Percentiles rank a stretch among this genome's conserved stretches.
Evolutionary conservation across 1,140 invertebrate genomes (phyloP).

Genomic region (Calliopsis andreniformis): DNA sequence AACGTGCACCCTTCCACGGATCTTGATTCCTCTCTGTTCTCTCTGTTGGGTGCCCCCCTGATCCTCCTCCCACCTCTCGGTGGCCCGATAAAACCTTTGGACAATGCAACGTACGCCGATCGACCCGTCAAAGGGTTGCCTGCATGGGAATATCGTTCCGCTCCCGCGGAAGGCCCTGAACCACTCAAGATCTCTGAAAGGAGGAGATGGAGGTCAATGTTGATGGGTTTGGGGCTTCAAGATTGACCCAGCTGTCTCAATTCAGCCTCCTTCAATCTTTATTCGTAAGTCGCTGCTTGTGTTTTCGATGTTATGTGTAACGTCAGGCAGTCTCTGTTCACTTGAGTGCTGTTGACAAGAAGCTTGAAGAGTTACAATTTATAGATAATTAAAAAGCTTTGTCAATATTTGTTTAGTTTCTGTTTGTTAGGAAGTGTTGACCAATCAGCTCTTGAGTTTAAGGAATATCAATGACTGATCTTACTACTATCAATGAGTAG

Average conservation of each 20-base stretch:
- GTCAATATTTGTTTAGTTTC: too few species aligned
- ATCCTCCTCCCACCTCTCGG: slow-evolving; percentile 1
- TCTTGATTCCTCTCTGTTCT: slow-evolving; percentile 50
- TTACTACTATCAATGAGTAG: too few species aligned
- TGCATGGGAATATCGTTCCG: slow-evolving; percentile 57
- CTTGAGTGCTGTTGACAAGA: too few species aligned
- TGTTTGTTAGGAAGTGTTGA: too few species aligned
- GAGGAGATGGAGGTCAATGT: slow-evolving; percentile 33
- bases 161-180: slow-evolving; percentile 45
- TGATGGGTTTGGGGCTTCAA: slow-evolving; percentile 19
- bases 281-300: not conserved
- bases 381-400: too few species aligned
- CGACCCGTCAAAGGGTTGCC: slow-evolving; percentile 62
- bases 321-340: too few species aligned
- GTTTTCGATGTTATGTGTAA: not conserved
- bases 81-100: slow-evolving; percentile 52
- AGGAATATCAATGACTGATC: too few species aligned
- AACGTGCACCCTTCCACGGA: slow-evolving; percentile 56
- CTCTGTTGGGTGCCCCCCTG: slow-evolving; percentile 41
- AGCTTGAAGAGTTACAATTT: too few species aligned
- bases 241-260: slow-evolving; percentile 47
- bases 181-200: slow-evolving; percentile 20
- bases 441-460: too few species aligned
- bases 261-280: slow-evolving; percentile 32
- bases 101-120: slow-evolving; percentile 59